These are phyloP conservation scores for Alcedo atthis DNA, from an alignment of 2,797 vertebrate species.

Conservation along the genomic window DNA sequence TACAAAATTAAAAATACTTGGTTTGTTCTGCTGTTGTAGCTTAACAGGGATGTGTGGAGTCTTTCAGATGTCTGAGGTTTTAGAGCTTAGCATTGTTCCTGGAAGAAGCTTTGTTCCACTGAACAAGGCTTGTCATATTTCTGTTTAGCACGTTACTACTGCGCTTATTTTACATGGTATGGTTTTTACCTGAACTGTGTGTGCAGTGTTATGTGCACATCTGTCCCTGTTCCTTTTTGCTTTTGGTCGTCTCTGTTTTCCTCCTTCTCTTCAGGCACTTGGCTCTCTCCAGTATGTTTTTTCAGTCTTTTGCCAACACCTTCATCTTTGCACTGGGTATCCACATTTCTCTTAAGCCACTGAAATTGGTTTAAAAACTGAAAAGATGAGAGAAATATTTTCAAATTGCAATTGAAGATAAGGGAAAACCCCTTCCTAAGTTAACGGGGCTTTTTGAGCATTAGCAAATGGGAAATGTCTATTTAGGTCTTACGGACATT, in stretches of 20 bases:
- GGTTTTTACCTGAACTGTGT: neutral
- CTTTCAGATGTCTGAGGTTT: neutral
- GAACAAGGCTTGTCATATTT: neutral
- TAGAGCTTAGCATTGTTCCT: neutral
- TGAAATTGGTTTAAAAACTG: slow-evolving; percentile 18
- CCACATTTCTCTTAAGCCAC: neutral
- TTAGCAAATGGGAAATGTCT: neutral
- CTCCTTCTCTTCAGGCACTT: neutral
- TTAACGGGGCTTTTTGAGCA: neutral
- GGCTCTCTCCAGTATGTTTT: neutral
- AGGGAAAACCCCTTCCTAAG: neutral
- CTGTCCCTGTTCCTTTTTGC: neutral
- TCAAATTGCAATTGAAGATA: neutral
- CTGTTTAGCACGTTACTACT: neutral
- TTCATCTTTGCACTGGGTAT: neutral
- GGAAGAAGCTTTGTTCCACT: neutral
- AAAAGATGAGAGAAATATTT: slow-evolving; percentile 30
- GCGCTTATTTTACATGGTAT: neutral
- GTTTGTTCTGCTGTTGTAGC: neutral
- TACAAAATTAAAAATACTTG: neutral
- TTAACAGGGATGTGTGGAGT: neutral
- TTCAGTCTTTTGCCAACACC: neutral
- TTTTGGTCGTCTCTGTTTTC: neutral
- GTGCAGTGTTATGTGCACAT: neutral
- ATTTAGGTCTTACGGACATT: neutral